Base-by-base conservation (phyloP, 37 sponge, comb jelly and placozoan genomes). In the Hormiphora californensis region DNA sequence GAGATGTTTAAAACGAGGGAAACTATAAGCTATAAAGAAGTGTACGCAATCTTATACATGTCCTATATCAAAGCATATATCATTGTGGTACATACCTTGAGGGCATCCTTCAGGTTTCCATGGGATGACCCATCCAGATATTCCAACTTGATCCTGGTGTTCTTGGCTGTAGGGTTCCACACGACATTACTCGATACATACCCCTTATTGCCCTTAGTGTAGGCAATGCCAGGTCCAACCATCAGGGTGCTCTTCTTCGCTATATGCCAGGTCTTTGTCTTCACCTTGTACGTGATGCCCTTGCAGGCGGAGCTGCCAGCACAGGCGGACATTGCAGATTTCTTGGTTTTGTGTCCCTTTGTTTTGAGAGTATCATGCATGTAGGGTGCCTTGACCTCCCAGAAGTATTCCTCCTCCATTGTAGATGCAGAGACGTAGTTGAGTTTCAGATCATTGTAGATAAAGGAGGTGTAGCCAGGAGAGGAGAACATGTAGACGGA, bases 391-490 rank as follows among this genome's bases (percentile, higher is more conserved):
- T 30, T 57, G 61, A 57, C 61, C 30, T 5, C 7, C 61, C 61
- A 57, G 61, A 28, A 57, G 7, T 5, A 5, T 25, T 57, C 27
- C 61, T 57, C 30, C 27, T 30, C 61, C 30, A 57, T 30, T 19
- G 61, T 57, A 30, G 61, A 57, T 5, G n/a, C n/a, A 30, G 30
- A 28, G 61, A 57, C 61, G 61, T 57, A 57, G 61, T 57, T 57
- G 30, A 57, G n/a, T 30, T 57, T 57, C 23, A 28, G 30, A 30
- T 57, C 61, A 30, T 57, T 57, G 3, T 28, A 30, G n/a, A 57
- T 4, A 30, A 21, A 57, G 61, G 61, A 57, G n/a, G 23, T 57
- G 61, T 57, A 57, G 17, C n/a, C n/a, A 5, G n/a, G 17, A 5
- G n/a, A 28, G 61, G 61, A 19, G 61, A 28, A 57, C 30, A 57